These are phyloP conservation scores for Latrodectus hesperus DNA, from an alignment of 2,888 invertebrate species.

Conservation along the genomic window DNA sequence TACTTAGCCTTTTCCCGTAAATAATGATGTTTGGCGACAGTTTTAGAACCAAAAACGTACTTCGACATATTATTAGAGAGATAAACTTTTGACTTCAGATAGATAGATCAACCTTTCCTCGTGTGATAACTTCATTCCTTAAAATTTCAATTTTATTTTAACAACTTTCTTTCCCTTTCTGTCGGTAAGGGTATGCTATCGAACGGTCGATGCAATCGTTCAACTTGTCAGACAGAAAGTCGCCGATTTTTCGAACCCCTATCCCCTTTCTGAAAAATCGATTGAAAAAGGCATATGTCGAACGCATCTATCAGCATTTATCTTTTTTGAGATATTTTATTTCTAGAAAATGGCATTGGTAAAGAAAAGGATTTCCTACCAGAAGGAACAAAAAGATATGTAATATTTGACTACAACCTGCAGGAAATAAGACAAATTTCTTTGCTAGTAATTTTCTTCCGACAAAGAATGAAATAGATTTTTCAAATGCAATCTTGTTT, in stretches of 20 bases:
- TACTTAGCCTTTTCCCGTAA: constrained; percentile 30
- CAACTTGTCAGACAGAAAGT: constrained; percentile 52
- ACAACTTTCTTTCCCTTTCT: constrained; percentile 12
- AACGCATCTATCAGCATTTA: constrained; percentile 62
- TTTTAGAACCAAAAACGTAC: constrained; percentile 27
- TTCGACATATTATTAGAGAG: constrained; percentile 55
- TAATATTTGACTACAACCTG: no score
- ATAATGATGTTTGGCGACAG: constrained; percentile 20
- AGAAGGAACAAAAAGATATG: no score
- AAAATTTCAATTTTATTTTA: constrained; percentile 42
- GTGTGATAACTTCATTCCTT: constrained; percentile 43
- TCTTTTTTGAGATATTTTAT: constrained; percentile 41
- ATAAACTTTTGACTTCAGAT: constrained; percentile 53
- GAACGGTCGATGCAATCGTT: constrained; percentile 50
- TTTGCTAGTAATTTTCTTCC: no score
- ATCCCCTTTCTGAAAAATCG: constrained; percentile 35
- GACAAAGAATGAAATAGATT: no score
- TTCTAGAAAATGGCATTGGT: constrained; percentile 9
- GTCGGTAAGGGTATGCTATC: constrained; percentile 12
- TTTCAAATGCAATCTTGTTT: no score
- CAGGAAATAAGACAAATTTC: no score
- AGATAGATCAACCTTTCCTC: constrained; percentile 43
- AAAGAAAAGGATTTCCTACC: background rate
- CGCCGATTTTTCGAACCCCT: constrained; percentile 29
- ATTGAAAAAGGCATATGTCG: constrained; percentile 57